Evolutionary conservation across 2,113 vertebrate genomes (phyloP), one percentile per base, ranked within the genome.

Genomic region (Pristiophorus japonicus): DNA sequence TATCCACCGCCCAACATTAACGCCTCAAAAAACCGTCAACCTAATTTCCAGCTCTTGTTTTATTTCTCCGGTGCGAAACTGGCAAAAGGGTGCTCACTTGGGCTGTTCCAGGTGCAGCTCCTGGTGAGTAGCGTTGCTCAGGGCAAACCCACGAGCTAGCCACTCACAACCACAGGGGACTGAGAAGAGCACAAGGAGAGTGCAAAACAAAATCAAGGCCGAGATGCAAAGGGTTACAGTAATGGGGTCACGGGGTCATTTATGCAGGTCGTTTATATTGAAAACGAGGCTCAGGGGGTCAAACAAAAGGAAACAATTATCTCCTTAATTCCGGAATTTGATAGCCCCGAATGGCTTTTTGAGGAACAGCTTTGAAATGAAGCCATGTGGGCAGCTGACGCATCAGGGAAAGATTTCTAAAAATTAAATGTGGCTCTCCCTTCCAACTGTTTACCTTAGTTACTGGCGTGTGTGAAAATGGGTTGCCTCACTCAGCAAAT

Each of bases 221-320:
- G 38, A 84, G 78, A 16, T 42, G n/a, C n/a, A 55, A 88, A 88
- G 8, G 47, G 8, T 51, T 51, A 55, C 8, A 14, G 11, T 59
- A 90, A 90, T 90, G 87, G 51, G 24, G 51, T 55, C 51, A 90
- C 59, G 87, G 59, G 87, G 87, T 90, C 55, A 59, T 34, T 88
- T 27, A 55, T 55, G 85, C 51, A 16, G 27, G 27, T 59, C 1
- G 24, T 59, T 4, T 59, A 59, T 34, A 4, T 59, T 90, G 47
- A 59, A 55, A 90, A 59, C 30, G 27, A 59, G 87, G 24, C 8
- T 4, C 34, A 90, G 47, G 85, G 85, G 87, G 87, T 90, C 87
- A 90, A 90, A 90, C 30, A 59, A 90, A 27, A 16, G 30, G 51
- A 90, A 90, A 90, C 51, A 59, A 90, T 90, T 59, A 90, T 90